A percentile compares a stretch with the other conserved stretches of the same genome.
Evolutionary conservation across 2,888 invertebrate genomes (phyloP).

Genomic region (Drosophila limbata): DNA sequence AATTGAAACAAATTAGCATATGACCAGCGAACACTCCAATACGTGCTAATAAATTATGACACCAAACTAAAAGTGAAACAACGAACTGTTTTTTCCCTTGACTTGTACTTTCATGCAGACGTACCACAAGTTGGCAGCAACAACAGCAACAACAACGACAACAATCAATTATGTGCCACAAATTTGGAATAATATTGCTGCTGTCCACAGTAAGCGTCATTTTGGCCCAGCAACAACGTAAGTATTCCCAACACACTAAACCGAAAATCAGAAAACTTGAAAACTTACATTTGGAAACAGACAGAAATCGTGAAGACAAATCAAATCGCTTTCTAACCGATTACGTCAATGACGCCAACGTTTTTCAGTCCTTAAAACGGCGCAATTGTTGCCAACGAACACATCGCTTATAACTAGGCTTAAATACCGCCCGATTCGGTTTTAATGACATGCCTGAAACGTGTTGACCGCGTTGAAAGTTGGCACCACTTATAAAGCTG

Average conservation of each 20-base stretch:
- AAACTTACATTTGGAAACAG: conserved; percentile 6
- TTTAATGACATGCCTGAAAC: conserved; percentile 52
- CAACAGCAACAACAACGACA: conserved; percentile 13
- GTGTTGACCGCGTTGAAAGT: conserved; percentile 45
- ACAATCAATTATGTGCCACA: conserved; percentile 63
- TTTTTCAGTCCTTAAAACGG: conserved; percentile 41
- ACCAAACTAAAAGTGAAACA: conserved; percentile 68
- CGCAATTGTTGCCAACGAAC: conserved; percentile 14
- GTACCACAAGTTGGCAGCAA: conserved; percentile 23
- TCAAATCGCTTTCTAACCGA: conserved; percentile 39
- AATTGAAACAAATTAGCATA: conserved; percentile 62
- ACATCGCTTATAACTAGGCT: conserved; percentile 35
- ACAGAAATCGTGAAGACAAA: conserved; percentile 3
- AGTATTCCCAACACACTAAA: conserved; percentile 53
- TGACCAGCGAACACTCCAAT: conserved; percentile 20
- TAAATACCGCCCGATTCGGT: conserved; percentile 39
- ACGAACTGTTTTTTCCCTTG: conserved; percentile 25
- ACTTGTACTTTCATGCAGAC: conserved; percentile 81
- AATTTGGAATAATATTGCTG: conserved; percentile 67
- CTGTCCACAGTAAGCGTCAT: conserved; percentile 57
- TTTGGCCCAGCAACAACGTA: conserved; percentile 78
- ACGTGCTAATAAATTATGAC: conserved; percentile 78
- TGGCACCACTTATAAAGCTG: conserved; percentile 3
- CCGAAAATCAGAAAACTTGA: conserved; percentile 5
- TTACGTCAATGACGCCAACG: conserved; percentile 20